Percentiles rank a stretch among this genome's conserved stretches.
Conservation (phyloP, 2,888 invertebrate species). For the Eutolmus rufibarbis region DNA sequence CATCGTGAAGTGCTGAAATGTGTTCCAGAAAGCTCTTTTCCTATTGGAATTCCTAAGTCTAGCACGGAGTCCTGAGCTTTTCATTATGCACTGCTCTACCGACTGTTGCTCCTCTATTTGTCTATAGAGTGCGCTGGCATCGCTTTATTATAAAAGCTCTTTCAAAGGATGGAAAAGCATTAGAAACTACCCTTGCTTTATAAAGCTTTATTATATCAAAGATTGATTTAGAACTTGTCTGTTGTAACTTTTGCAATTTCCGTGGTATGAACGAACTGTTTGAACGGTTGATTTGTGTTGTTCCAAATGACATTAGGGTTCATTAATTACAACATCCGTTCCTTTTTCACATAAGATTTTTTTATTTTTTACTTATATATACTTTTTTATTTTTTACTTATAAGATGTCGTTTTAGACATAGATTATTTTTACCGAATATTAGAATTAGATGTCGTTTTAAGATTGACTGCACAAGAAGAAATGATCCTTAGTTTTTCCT, state of each 20-base stretch:
- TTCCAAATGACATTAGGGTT: too few relatives aligned
- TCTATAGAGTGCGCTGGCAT: not conserved
- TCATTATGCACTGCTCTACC: not conserved
- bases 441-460: too few relatives aligned
- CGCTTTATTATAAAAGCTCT: not conserved
- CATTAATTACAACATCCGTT: too few relatives aligned
- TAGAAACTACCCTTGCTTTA: not conserved
- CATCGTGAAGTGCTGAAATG: not conserved
- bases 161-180: not conserved
- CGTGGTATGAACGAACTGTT: not conserved
- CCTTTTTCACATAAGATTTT: too few relatives aligned
- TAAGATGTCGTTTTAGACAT: too few relatives aligned
- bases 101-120: not conserved
- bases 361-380: too few relatives aligned
- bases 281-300: too few relatives aligned
- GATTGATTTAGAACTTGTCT: not conserved
- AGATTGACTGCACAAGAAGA: too few relatives aligned
- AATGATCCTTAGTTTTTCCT: too few relatives aligned
- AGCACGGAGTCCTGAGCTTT: not conserved
- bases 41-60: not conserved
- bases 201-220: not conserved
- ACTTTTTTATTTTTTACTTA: too few relatives aligned
- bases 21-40: not conserved
- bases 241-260: not conserved
- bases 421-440: too few relatives aligned